Conservation (phyloP, 2,797 vertebrate species). For the Tadarida brasiliensis region DNA sequence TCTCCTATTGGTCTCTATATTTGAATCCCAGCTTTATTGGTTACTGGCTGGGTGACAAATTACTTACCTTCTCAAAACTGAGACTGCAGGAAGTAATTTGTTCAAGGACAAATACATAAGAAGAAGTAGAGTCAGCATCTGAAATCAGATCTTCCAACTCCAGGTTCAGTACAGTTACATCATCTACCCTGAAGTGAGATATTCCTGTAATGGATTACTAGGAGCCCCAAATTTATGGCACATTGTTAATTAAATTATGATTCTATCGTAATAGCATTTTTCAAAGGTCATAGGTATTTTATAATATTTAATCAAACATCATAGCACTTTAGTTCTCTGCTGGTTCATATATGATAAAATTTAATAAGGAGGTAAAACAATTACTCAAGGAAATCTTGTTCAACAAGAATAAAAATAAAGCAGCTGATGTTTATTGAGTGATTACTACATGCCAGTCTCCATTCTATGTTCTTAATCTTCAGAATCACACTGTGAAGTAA, state of each 20-base stretch:
- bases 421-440: neutral
- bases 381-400: neutral
- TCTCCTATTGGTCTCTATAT: neutral
- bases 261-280: neutral
- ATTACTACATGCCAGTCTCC: neutral
- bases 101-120: neutral
- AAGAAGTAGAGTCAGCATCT: neutral
- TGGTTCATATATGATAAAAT: neutral
- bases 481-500: neutral
- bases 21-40: neutral
- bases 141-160: neutral
- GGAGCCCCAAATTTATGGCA: neutral
- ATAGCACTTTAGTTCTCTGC: neutral
- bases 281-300: neutral
- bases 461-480: neutral
- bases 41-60: neutral
- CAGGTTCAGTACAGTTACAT: neutral
- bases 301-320: neutral
- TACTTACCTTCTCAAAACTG: neutral
- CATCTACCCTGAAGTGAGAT: neutral
- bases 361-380: neutral
- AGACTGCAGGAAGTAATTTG: constrained; percentile 25
- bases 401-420: neutral
- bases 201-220: neutral
- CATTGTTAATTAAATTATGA: neutral